These are phyloP conservation scores for Euzophera pinguis DNA, from an alignment of 2,888 invertebrate species.

Conservation along the genomic window DNA sequence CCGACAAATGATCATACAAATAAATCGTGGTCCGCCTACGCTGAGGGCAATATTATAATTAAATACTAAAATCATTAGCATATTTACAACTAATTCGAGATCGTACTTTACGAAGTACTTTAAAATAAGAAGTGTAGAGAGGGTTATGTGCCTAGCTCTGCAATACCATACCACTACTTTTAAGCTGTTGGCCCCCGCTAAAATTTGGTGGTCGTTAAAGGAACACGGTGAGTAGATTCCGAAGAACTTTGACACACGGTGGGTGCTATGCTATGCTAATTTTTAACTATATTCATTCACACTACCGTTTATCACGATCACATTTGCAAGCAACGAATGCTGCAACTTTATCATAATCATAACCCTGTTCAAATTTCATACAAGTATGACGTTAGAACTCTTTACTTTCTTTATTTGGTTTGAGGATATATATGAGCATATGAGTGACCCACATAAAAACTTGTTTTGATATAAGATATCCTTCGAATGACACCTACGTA, in stretches of 20 bases:
- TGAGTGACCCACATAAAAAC: conserved; percentile 10
- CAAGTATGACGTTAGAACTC: background rate
- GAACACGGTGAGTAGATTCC: too few relatives aligned
- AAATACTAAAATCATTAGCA: conserved; percentile 1
- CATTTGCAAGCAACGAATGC: too few relatives aligned
- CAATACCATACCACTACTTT: too few relatives aligned
- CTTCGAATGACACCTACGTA: conserved; percentile 9
- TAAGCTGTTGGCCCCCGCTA: too few relatives aligned
- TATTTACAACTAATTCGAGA: background rate
- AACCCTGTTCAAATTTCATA: background rate
- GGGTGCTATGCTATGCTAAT: too few relatives aligned
- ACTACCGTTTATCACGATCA: too few relatives aligned
- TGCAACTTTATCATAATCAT: too few relatives aligned
- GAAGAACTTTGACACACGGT: too few relatives aligned
- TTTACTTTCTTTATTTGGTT: conserved; percentile 8
- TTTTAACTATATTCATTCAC: too few relatives aligned
- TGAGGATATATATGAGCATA: background rate
- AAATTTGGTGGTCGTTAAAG: too few relatives aligned
- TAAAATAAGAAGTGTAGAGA: background rate
- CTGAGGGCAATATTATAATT: background rate
- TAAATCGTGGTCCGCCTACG: conserved; percentile 2
- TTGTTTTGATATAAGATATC: conserved; percentile 4
- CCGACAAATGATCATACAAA: conserved; percentile 3
- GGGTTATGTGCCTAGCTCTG: background rate
- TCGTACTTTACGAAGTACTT: too few relatives aligned